Conservation (phyloP, 2,888 invertebrate genomes). For the Limnephilus rhombicus region DNA sequence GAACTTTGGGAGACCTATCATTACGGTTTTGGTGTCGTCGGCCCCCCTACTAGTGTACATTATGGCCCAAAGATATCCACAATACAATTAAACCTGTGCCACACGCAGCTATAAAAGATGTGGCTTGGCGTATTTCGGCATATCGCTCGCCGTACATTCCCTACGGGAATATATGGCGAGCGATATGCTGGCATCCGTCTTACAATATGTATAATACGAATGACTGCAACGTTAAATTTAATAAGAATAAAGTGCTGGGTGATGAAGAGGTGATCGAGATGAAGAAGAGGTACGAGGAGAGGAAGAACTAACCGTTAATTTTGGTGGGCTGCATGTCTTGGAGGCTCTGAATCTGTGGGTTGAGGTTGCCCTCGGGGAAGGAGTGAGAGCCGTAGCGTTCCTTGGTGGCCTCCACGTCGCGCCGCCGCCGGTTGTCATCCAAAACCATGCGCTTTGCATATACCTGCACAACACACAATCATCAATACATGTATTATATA, state of each 20-base stretch:
- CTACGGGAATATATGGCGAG: too few relatives aligned
- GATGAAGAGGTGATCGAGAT: neutral
- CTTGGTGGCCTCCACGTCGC: constrained; percentile 51
- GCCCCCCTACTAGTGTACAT: too few relatives aligned
- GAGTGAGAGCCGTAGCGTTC: neutral
- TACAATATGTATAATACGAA: too few relatives aligned
- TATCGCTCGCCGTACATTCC: too few relatives aligned
- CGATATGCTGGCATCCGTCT: too few relatives aligned
- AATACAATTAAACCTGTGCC: too few relatives aligned
- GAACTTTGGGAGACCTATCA: too few relatives aligned
- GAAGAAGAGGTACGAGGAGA: constrained; percentile 2
- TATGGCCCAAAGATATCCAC: too few relatives aligned
- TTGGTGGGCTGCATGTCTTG: constrained; percentile 55
- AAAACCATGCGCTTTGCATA: constrained; percentile 49
- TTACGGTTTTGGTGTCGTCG: too few relatives aligned
- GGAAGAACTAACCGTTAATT: constrained; percentile 46
- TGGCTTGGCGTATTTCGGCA: too few relatives aligned
- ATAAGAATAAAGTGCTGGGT: neutral
- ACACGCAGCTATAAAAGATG: too few relatives aligned
- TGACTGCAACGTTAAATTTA: neutral
- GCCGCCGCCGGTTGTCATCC: constrained; percentile 50
- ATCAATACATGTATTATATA: too few relatives aligned
- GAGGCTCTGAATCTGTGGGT: constrained; percentile 11
- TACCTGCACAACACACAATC: constrained; percentile 41
- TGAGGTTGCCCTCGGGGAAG: constrained; percentile 46